Evolutionary conservation across 2,797 vertebrate species (phyloP), one percentile per base, ranked within the genome.

Genomic region (Syngnathus rostellatus): DNA sequence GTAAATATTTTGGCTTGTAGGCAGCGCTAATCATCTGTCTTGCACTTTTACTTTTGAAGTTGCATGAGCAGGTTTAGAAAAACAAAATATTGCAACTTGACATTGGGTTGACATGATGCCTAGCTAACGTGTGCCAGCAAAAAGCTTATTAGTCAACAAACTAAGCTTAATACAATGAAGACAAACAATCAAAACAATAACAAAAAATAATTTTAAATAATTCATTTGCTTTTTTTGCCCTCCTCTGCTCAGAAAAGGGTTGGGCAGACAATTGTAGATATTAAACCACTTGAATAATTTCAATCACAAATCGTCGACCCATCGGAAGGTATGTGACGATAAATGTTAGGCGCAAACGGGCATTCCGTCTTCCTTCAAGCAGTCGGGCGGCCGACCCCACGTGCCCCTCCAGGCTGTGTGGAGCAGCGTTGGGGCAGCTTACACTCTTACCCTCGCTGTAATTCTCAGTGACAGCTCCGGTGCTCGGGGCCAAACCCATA

Each of bases 401-500:
- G 63, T 48, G 19, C 39, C 39, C 60, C 77, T 82, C 74, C 70
- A 19, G 65, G 84, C 79, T 64, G 65, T 65, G 65, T 66, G 72
- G 71, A 67, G 69, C 74, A 72, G 75, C 60, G 62, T 72, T 82
- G 48, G 74, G 76, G 78, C 82, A 85, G 84, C 77, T 83, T 80
- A 83, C 80, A 84, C 81, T 84, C 74, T 78, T 70, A 76, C 77
- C 72, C 76, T 77, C 72, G 77, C 73, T 71, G 66, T 89, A 83
- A 90, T 90, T 83, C 73, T 81, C 79, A 81, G 70, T 86, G 88
- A 89, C 88, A 85, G 80, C 60, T 5, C 59, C 51, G 65, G 54
- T 9, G 77, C 84, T 77, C 6, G 19, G 67, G 80, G 83, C 83
- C 71, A 79, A 78, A 83, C 81, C 85, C 83, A 73, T 78, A 86